These are phyloP conservation scores for Daubentonia madagascariensis DNA, from an alignment of 2,113 vertebrate species.

Conservation along the genomic window DNA sequence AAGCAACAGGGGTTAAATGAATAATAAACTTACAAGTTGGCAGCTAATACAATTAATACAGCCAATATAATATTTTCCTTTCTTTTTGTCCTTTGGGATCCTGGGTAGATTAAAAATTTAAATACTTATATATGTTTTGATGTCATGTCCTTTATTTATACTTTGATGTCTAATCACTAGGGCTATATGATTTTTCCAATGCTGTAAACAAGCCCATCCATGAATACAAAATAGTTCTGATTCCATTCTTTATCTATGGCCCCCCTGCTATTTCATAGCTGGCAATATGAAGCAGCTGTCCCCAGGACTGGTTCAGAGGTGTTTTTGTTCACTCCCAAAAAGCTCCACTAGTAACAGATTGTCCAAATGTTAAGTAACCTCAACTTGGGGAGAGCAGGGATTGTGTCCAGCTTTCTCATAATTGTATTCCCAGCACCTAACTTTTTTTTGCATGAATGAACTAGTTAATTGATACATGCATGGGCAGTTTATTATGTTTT, in stretches of 20 bases:
- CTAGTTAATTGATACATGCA: conserved; percentile 24
- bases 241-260: not conserved
- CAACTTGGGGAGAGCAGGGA: not conserved
- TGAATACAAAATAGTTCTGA: not conserved
- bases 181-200: not conserved
- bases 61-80: not conserved
- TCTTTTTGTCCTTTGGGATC: not conserved
- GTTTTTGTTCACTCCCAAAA: not conserved
- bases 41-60: not conserved
- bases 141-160: not conserved
- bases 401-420: conserved; percentile 19
- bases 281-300: not conserved
- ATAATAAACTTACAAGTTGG: not conserved
- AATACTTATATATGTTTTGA: not conserved
- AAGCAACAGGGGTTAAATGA: not conserved
- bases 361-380: not conserved
- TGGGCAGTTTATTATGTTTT: conserved; percentile 7
- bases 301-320: not conserved
- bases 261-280: not conserved
- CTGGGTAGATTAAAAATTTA: not conserved
- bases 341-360: not conserved
- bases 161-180: not conserved
- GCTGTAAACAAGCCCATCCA: not conserved
- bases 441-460: conserved; percentile 55
- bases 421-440: conserved; percentile 19